Percentiles rank a stretch among this genome's conserved stretches.
Evolutionary conservation across 2,797 vertebrate species (phyloP).

Genomic region (Botia kubotai): DNA sequence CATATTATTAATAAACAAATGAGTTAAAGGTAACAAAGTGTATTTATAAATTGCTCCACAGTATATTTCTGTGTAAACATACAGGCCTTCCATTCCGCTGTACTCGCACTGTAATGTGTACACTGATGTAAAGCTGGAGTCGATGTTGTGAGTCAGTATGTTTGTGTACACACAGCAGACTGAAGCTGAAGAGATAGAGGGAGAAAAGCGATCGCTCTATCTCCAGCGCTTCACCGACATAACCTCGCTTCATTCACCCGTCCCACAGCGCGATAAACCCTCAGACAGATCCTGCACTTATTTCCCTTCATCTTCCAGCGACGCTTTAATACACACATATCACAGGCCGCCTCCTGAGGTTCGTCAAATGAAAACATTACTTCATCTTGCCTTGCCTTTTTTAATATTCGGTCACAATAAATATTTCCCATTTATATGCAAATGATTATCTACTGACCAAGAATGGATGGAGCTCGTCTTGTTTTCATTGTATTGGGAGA

Average conservation of each 20-base stretch:
- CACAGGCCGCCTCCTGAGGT: conserved; percentile 74
- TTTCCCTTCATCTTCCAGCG: conserved; percentile 48
- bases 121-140: background rate
- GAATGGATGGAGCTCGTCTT: conserved; percentile 78
- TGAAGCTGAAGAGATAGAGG: conserved; percentile 5
- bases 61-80: too few relatives aligned
- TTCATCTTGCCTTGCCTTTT: conserved; percentile 70
- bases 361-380: conserved; percentile 79
- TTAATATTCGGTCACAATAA: conserved; percentile 74
- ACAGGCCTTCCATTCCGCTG: background rate
- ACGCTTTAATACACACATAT: conserved; percentile 79
- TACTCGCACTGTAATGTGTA: background rate
- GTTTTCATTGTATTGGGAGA: conserved; percentile 78
- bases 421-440: conserved; percentile 88
- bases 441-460: conserved; percentile 86
- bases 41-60: too few relatives aligned
- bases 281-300: conserved; percentile 23
- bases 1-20: too few relatives aligned
- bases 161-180: conserved; percentile 19
- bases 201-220: conserved; percentile 45
- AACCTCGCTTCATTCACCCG: conserved; percentile 36
- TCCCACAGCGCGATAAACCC: conserved; percentile 39
- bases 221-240: conserved; percentile 38
- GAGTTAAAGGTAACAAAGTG: too few relatives aligned
- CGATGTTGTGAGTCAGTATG: background rate